Conservation (phyloP, 2,797 vertebrate genomes). For the Thunnus albacares region DNA sequence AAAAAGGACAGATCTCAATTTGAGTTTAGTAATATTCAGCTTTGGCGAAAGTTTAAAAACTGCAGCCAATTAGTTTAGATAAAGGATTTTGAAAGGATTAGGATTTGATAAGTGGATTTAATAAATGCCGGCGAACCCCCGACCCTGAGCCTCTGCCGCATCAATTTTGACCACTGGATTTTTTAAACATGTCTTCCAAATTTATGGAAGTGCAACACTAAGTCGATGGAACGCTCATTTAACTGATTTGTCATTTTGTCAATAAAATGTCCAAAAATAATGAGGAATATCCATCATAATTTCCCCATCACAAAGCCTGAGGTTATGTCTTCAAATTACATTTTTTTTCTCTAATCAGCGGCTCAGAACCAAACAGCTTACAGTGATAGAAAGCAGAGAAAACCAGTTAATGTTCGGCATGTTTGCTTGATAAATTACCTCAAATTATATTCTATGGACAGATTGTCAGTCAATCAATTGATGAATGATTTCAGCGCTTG, state of each 20-base stretch:
- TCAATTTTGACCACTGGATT: neutral
- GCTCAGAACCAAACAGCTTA: neutral
- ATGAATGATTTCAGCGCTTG: neutral
- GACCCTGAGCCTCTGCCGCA: neutral
- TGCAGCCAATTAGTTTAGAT: too few relatives aligned
- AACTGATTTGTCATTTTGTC: neutral
- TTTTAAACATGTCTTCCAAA: neutral
- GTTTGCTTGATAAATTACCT: too few relatives aligned
- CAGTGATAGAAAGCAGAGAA: too few relatives aligned
- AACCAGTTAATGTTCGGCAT: neutral
- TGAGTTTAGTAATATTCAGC: neutral
- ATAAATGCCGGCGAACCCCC: neutral
- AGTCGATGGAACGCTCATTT: neutral
- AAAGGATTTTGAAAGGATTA: neutral
- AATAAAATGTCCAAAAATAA: neutral
- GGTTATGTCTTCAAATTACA: neutral
- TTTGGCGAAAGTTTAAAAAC: neutral
- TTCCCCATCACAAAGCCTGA: neutral
- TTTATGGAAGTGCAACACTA: neutral
- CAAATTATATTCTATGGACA: neutral
- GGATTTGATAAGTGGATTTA: slow-evolving; percentile 4
- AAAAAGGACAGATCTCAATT: neutral
- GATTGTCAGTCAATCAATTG: neutral
- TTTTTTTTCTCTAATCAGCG: neutral
- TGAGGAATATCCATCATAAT: neutral